phyloP scores from a whole-genome alignment of 2,888 invertebrate species.

The Meteorus colon region DNA sequence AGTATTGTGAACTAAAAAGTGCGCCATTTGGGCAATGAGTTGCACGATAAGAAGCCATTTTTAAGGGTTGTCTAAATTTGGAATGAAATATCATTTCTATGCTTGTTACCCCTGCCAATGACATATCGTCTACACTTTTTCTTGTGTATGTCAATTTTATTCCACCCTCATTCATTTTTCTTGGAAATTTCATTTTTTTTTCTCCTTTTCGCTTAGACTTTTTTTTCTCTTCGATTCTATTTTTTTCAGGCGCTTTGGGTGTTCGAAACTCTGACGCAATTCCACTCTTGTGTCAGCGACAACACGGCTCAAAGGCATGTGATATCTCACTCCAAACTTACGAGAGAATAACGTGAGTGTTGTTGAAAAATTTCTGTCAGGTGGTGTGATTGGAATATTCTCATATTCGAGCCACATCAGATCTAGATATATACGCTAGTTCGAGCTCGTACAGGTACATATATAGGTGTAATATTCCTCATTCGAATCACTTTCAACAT shows the following conservation, averaged over 20 bases:
- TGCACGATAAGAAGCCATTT: constrained; percentile 1
- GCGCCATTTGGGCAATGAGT: background rate
- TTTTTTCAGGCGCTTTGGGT: background rate
- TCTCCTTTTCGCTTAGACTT: background rate
- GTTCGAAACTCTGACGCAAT: background rate
- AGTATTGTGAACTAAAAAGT: constrained; percentile 6
- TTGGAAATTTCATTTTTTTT: background rate
- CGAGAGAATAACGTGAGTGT: background rate
- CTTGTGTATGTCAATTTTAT: background rate
- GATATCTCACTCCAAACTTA: constrained; percentile 17
- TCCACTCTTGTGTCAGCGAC: background rate
- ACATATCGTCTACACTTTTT: background rate
- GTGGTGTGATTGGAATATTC: constrained; percentile 34
- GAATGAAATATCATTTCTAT: background rate
- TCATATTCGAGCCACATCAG: background rate
- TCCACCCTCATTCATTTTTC: constrained; percentile 7
- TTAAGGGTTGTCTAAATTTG: background rate
- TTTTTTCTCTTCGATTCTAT: background rate
- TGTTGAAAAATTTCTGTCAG: background rate
- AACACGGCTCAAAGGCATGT: constrained; percentile 27
- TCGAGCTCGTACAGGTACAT: background rate
- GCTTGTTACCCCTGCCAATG: constrained; percentile 4
- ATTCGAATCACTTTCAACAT: background rate
- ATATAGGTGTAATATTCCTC: background rate
- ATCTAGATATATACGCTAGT: background rate